These are phyloP conservation scores for zebrafish (Danio rerio) DNA, from an alignment of 2,113 vertebrate species.

Conservation along the genomic window GRCz12tu NC_133177.1:61542501-61543000, in stretches of 20 bases:
- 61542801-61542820: not conserved
- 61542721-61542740: too few species aligned
- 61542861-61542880: not conserved
- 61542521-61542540: constrained; percentile 1
- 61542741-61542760: not conserved
- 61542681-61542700: constrained; percentile 39
- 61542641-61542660: constrained; percentile 48
- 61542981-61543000: too few species aligned
- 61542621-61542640: constrained; percentile 43
- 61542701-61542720: constrained; percentile 44
- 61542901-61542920: too few species aligned
- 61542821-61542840: too few species aligned
- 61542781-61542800: not conserved
- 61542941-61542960: too few species aligned
- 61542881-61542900: too few species aligned
- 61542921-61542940: too few species aligned
- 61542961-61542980: too few species aligned
- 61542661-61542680: constrained; percentile 49
- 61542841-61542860: not conserved
- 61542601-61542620: constrained; percentile 50
- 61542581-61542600: constrained; percentile 26
- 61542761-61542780: not conserved
- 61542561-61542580: not conserved
- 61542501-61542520: not conserved
- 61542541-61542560: not conserved